These are phyloP conservation scores for Meda fulgida DNA, from an alignment of 2,797 vertebrate genomes.

Conservation along the genomic window DNA sequence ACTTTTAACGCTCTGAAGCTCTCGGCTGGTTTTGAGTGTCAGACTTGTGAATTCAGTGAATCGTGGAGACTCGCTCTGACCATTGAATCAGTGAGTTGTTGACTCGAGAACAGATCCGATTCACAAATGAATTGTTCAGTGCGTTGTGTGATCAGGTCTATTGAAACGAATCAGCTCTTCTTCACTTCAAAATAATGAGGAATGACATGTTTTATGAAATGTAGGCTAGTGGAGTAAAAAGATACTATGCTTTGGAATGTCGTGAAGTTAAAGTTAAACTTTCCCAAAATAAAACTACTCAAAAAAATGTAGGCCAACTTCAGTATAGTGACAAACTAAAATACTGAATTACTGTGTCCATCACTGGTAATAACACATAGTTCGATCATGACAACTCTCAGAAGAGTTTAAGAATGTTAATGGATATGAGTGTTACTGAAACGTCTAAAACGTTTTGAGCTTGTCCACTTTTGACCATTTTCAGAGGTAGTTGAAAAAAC, in stretches of 20 bases:
- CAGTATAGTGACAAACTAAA: too few relatives aligned
- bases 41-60: too few relatives aligned
- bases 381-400: neutral
- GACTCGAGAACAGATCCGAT: too few relatives aligned
- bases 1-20: too few relatives aligned
- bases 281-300: neutral
- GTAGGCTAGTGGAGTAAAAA: neutral
- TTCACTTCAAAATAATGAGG: neutral
- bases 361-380: neutral
- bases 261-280: neutral
- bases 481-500: too few relatives aligned
- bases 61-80: too few relatives aligned
- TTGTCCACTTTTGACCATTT: too few relatives aligned
- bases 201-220: neutral
- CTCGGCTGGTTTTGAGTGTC: too few relatives aligned
- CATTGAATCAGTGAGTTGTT: too few relatives aligned
- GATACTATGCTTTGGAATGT: neutral
- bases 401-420: neutral
- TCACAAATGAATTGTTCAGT: too few relatives aligned
- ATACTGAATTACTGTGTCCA: neutral
- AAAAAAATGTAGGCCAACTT: neutral
- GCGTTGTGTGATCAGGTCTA: too few relatives aligned
- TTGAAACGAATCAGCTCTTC: neutral
- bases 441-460: too few relatives aligned
- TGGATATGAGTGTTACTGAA: neutral